phyloP scores from a whole-genome alignment of 2,797 vertebrate genomes.

The Arrhamphus sclerolepis region DNA sequence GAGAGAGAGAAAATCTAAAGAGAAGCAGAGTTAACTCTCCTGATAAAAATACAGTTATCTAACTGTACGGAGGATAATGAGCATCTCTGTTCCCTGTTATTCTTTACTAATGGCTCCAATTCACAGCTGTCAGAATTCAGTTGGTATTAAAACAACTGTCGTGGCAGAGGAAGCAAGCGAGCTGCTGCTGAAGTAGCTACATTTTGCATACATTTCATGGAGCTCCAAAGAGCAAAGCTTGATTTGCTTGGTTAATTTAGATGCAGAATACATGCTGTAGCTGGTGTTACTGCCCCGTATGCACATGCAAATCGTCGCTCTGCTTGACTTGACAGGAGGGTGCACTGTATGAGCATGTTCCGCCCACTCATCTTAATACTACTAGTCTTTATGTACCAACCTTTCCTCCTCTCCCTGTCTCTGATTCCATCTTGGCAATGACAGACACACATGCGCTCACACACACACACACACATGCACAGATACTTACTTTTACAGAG shows the following conservation, averaged over 20 bases:
- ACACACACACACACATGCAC: constrained; percentile 9
- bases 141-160: constrained; percentile 62
- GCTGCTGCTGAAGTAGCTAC: constrained; percentile 71
- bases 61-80: constrained; percentile 22
- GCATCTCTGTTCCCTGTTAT: constrained; percentile 42
- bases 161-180: constrained; percentile 30
- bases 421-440: constrained; percentile 78
- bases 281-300: constrained; percentile 62
- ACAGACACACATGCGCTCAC: constrained; percentile 54
- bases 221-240: constrained; percentile 65
- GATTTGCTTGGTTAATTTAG: constrained; percentile 78
- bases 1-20: too few relatives aligned
- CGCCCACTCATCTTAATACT: constrained; percentile 80
- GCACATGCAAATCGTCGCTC: constrained; percentile 77
- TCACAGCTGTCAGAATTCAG: constrained; percentile 49
- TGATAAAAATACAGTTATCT: background rate
- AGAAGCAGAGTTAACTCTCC: background rate
- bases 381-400: constrained; percentile 78
- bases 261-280: constrained; percentile 70
- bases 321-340: constrained; percentile 77
- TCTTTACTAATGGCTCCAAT: constrained; percentile 57
- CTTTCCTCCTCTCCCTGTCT: constrained; percentile 70
- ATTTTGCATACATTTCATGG: constrained; percentile 82
- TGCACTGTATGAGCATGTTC: constrained; percentile 72
- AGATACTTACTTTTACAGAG: constrained; percentile 32